Base-by-base conservation (phyloP, 2,888 invertebrate species). In the Drosophila koepferae region DNA sequence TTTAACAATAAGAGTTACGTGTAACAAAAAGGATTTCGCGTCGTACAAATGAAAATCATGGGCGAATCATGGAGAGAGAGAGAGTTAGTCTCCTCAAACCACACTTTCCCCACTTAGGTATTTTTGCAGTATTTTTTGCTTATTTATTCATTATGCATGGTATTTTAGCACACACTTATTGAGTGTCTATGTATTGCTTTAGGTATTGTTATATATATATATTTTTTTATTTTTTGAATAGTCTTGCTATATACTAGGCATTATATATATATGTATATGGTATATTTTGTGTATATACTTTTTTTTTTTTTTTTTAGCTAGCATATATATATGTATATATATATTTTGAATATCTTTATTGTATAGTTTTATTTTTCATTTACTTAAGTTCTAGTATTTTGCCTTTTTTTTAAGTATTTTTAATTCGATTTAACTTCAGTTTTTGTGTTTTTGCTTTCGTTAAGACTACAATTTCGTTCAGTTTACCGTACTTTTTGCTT, bases 181-280 rank as follows among this genome's bases (percentile, higher is more conserved):
- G 86, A 85, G 89, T 85, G 84, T 85, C 86, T 86, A 85, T 89
- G 85, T 85, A 89, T 85, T 85, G 89, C 89, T 85, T 85, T 84
- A 84, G 89, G 80, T 74, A 63, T 69, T 72, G 73, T 70, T 79
- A 63, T 68, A 60, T 68, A 54, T 69, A 40, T 67, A 31, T 81
- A 54, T 86, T 48, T 81, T 55, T 75, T 4, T 44, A 18, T 43
- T n/a, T 44, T 44, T 44, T 44, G 20, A 44, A 44, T 44, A 44
- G 44, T 44, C 44, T 44, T 14, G 20, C 44, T 44, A 44, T 44
- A 20, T 44, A 44, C 44, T 44, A 44, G 44, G 44, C 44, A 44
- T 44, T 46, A 46, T 46, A 14, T 46, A 46, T 73, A 63, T 81
- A 60, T 81, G 49, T 80, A 58, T 77, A 63, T 65, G 66, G 51